Percentiles rank a stretch among this genome's conserved stretches.
These are phyloP conservation scores for Muntiacus reevesi DNA, from an alignment of 2,113 vertebrate species.

Conservation along the genomic window DNA sequence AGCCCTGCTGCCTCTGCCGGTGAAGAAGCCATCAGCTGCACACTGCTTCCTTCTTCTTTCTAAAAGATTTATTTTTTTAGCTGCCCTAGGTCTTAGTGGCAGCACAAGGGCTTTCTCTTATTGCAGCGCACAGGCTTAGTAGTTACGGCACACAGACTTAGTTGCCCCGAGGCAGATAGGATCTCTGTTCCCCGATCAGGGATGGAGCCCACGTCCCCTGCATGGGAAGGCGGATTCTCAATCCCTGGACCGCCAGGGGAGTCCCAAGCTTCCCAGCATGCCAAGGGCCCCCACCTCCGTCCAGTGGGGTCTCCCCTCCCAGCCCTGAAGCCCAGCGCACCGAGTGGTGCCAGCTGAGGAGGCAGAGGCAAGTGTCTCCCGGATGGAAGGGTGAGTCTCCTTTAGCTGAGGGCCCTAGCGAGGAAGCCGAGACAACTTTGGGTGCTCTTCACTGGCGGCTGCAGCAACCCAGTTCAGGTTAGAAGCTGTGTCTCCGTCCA, in stretches of 20 bases:
- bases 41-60: neutral
- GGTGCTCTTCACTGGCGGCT: neutral
- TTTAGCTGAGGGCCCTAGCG: neutral
- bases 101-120: neutral
- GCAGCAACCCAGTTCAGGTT: neutral
- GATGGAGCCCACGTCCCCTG: neutral
- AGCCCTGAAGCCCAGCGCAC: neutral
- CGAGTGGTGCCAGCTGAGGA: neutral
- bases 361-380: neutral
- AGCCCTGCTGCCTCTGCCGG: neutral
- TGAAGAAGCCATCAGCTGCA: neutral
- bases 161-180: neutral
- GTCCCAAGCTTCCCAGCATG: neutral
- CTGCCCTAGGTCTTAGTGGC: neutral
- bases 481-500: neutral
- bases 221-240: neutral
- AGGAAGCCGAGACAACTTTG: neutral
- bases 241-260: neutral
- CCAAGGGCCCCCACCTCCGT: neutral
- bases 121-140: neutral
- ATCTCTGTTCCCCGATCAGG: neutral
- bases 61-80: neutral
- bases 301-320: neutral
- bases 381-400: neutral
- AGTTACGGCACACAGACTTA: accelerated